phyloP scores from a whole-genome alignment of 2,797 vertebrate genomes.

The Rhinoraja longicauda region DNA sequence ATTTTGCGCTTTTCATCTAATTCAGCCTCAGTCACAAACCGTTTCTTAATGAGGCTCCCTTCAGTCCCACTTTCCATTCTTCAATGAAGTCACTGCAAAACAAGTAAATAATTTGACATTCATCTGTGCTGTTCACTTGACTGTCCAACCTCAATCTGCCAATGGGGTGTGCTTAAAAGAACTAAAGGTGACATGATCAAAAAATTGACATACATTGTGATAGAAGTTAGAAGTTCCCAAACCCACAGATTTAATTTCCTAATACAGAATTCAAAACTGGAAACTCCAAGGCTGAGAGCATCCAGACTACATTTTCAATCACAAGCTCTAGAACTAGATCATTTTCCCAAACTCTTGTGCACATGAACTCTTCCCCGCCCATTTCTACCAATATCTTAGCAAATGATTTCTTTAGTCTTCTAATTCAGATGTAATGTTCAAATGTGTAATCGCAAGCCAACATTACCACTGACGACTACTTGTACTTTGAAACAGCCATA shows the following conservation, averaged over 20 bases:
- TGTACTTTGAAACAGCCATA: not conserved
- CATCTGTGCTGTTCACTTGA: not conserved
- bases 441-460: not conserved
- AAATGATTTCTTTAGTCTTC: not conserved
- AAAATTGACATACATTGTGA: not conserved
- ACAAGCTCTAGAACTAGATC: not conserved
- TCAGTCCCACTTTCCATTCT: constrained; percentile 75
- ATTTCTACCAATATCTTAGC: not conserved
- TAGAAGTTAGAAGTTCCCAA: not conserved
- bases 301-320: not conserved
- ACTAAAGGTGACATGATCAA: not conserved
- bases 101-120: constrained; percentile 20
- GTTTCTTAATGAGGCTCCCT: constrained; percentile 78
- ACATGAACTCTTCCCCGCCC: not conserved
- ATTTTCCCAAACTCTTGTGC: not conserved
- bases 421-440: not conserved
- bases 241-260: not conserved
- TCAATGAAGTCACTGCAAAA: constrained; percentile 45
- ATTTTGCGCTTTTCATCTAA: constrained; percentile 82
- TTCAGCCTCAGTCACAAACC: constrained; percentile 85
- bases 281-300: too few species aligned
- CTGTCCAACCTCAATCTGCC: not conserved
- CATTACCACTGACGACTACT: not conserved
- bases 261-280: not conserved
- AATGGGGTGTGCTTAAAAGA: not conserved